Percentiles rank a stretch among this genome's conserved stretches.
Conservation (phyloP, 2,113 vertebrate species). For the Telmatochromis brachygnathus region DNA sequence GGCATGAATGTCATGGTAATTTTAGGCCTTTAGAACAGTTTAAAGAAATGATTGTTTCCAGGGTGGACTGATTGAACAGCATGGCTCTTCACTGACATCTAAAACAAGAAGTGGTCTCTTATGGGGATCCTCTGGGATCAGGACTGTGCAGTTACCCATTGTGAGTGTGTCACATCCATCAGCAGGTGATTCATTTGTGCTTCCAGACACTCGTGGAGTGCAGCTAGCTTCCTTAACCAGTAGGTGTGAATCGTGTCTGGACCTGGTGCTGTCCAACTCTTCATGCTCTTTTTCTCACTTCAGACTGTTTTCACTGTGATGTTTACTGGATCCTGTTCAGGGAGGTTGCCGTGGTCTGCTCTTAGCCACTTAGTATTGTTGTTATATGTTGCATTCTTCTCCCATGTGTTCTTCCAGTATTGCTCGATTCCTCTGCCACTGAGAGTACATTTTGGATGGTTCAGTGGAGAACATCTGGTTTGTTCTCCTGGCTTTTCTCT, state of each 20-base stretch:
- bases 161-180: not conserved
- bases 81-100: not conserved
- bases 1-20: not conserved
- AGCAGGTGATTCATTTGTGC: not conserved
- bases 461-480: not conserved
- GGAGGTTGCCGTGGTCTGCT: accelerated
- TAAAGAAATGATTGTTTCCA: too few species aligned
- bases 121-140: not conserved
- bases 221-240: not conserved
- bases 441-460: not conserved
- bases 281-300: not conserved
- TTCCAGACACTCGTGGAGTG: not conserved
- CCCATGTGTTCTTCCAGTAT: not conserved
- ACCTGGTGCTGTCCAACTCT: not conserved
- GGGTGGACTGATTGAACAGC: not conserved
- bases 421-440: not conserved
- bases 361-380: not conserved
- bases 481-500: not conserved
- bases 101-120: not conserved
- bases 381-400: not conserved
- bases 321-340: not conserved
- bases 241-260: not conserved
- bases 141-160: not conserved
- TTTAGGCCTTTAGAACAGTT: not conserved
- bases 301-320: not conserved